These are phyloP conservation scores for Montifringilla adamsi DNA, from an alignment of 2,113 vertebrate species.

Conservation along the genomic window DNA sequence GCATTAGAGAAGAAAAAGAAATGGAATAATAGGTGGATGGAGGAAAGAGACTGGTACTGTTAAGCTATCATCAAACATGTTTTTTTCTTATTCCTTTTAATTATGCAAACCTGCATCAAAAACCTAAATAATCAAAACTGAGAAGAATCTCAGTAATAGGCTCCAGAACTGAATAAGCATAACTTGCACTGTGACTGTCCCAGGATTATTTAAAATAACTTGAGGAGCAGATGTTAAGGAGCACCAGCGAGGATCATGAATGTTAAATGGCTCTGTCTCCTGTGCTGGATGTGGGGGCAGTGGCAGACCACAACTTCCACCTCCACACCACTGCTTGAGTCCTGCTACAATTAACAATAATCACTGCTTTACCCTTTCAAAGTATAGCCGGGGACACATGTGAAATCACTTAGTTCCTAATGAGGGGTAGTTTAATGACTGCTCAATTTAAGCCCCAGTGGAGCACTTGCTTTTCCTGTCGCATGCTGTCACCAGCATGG, in stretches of 20 bases:
- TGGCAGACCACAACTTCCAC: background rate
- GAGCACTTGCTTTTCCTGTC: background rate
- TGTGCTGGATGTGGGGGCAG: background rate
- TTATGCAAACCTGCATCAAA: background rate
- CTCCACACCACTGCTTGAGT: background rate
- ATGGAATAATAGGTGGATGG: background rate
- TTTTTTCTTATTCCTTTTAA: background rate
- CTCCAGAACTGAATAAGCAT: background rate
- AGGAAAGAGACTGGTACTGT: background rate
- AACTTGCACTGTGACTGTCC: background rate
- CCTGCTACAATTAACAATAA: background rate
- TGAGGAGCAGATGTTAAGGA: background rate
- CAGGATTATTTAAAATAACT: background rate
- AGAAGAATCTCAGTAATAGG: background rate
- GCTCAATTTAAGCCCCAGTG: background rate
- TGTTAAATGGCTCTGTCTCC: rapidly evolving
- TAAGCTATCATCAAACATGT: background rate
- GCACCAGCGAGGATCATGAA: background rate
- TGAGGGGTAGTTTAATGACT: background rate
- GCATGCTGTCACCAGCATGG: background rate
- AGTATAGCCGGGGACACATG: background rate
- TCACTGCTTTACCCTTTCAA: background rate
- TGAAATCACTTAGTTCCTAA: background rate
- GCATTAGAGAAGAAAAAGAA: background rate
- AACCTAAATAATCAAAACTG: background rate